Evolutionary conservation across 2,888 invertebrate species (phyloP).

Genomic region (Tipula confusa): DNA sequence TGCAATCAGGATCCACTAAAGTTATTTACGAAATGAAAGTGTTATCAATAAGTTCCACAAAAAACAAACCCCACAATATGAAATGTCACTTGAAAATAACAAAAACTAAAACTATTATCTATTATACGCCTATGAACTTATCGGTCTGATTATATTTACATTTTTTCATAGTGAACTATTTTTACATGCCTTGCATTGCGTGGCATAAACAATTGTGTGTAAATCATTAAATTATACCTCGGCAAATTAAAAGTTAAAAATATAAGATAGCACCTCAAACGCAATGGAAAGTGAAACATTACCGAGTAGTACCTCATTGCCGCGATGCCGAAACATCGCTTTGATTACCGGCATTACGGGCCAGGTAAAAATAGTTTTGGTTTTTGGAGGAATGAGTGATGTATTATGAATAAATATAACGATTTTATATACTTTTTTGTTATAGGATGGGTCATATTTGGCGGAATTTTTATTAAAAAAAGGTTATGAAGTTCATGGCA

Average conservation of each 20-base stretch:
- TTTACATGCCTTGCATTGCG: not conserved
- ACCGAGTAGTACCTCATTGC: not conserved
- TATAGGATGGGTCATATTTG: conserved; percentile 94
- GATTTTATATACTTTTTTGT: conserved; percentile 35
- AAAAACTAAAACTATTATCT: no score
- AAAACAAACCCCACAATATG: not conserved
- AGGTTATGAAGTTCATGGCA: conserved; percentile 93
- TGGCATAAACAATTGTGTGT: not conserved
- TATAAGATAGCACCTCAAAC: not conserved
- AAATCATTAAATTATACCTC: not conserved
- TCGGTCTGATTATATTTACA: not conserved
- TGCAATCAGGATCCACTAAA: no score
- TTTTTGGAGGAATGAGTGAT: not conserved
- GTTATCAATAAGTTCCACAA: not conserved
- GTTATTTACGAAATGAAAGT: no score
- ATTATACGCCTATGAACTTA: no score
- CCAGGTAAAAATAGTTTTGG: conserved; percentile 65
- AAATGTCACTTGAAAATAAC: not conserved
- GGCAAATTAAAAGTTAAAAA: not conserved
- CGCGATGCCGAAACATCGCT: conserved; percentile 61
- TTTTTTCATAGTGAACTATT: not conserved
- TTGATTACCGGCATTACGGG: conserved; percentile 96
- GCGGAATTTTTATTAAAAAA: conserved; percentile 89
- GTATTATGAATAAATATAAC: not conserved
- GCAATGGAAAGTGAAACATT: not conserved